These are phyloP conservation scores for Hyles vespertilio DNA, from an alignment of 1,140 invertebrate genomes.

Conservation along the genomic window DNA sequence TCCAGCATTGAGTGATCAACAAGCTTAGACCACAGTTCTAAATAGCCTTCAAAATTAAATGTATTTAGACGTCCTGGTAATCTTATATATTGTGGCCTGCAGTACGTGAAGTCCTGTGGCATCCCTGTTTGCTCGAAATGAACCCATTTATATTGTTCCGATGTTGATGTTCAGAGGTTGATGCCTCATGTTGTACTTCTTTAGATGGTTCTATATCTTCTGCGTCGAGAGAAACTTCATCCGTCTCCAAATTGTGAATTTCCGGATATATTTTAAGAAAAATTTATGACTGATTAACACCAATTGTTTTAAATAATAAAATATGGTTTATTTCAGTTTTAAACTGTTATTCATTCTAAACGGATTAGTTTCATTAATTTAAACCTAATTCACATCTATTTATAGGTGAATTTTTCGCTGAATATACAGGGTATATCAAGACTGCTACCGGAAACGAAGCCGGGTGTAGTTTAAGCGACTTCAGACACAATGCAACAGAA, in stretches of 20 bases:
- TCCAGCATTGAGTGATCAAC: not conserved
- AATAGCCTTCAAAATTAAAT: not conserved
- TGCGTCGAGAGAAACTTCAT: not conserved
- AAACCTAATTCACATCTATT: too few species aligned
- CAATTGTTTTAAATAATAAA: too few species aligned
- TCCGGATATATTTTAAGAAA: too few species aligned
- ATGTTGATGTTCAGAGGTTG: not conserved
- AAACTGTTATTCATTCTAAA: too few species aligned
- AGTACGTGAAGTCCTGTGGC: not conserved
- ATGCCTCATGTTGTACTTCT: not conserved
- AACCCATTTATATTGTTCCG: not conserved
- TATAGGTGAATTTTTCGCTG: too few species aligned
- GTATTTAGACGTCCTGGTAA: not conserved
- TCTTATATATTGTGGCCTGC: not conserved
- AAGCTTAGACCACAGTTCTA: not conserved
- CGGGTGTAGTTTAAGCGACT: too few species aligned
- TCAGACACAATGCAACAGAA: too few species aligned
- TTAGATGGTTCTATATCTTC: not conserved
- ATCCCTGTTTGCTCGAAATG: not conserved
- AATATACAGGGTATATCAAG: too few species aligned
- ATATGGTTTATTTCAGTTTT: too few species aligned
- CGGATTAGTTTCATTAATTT: too few species aligned
- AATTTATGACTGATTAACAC: too few species aligned
- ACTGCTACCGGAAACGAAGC: too few species aligned
- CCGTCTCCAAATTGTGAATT: not conserved